A percentile compares a stretch with the other conserved stretches of the same genome.
phyloP scores from a whole-genome alignment of 1,140 invertebrate genomes.

The Cydia splendana region DNA sequence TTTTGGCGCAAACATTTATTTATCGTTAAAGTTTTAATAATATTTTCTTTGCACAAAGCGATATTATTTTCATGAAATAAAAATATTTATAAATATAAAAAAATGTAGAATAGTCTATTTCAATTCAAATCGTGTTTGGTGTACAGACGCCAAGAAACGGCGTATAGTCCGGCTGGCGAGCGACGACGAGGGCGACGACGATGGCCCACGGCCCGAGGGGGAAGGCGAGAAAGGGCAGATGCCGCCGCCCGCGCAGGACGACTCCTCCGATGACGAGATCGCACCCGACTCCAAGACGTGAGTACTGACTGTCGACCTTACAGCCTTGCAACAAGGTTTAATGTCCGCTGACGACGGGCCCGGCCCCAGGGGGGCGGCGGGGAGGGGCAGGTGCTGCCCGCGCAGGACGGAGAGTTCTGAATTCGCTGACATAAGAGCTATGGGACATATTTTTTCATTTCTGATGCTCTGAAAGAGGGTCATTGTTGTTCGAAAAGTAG shows the following conservation, averaged over 20 bases:
- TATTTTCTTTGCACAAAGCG: too few relatives aligned
- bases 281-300: conserved; percentile 46
- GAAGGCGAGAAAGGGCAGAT: conserved; percentile 12
- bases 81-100: too few relatives aligned
- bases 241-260: conserved; percentile 36
- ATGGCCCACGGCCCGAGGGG: conserved; percentile 32
- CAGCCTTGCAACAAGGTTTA: too few relatives aligned
- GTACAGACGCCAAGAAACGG: conserved; percentile 51
- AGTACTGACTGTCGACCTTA: neutral
- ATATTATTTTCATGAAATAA: too few relatives aligned
- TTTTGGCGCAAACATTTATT: too few relatives aligned
- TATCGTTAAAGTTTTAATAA: too few relatives aligned
- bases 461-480: too few relatives aligned
- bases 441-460: too few relatives aligned
- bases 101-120: neutral
- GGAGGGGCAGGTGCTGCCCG: conserved; percentile 27
- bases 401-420: too few relatives aligned
- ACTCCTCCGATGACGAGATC: conserved; percentile 55
- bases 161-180: conserved; percentile 59
- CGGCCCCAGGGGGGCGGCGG: conserved; percentile 29
- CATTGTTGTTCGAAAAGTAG: too few relatives aligned
- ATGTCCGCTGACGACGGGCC: conserved; percentile 34
- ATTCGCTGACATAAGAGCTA: too few relatives aligned
- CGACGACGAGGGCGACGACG: conserved; percentile 52
- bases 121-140: neutral